These are phyloP conservation scores for Manis crassicaudata DNA, from an alignment of 2,797 vertebrate genomes.

Conservation along the genomic window DNA sequence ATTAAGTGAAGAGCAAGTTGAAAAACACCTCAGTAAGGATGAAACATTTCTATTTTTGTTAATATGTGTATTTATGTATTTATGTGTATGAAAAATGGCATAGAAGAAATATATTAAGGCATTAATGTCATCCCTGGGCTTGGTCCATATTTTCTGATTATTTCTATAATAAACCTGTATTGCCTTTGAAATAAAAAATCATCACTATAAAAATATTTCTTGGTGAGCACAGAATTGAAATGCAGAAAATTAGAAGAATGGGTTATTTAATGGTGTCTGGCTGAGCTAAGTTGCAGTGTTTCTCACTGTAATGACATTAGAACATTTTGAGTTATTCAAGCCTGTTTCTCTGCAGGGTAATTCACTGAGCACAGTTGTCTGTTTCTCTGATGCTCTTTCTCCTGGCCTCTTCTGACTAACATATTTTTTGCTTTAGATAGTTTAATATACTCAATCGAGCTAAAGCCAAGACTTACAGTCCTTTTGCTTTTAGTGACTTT, in stretches of 20 bases:
- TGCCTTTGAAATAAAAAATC: conserved; percentile 33
- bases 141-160: neutral
- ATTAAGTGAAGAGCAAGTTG: neutral
- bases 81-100: neutral
- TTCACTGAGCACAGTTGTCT: rapidly evolving
- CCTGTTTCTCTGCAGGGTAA: neutral
- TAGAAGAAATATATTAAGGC: neutral
- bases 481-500: neutral
- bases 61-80: neutral
- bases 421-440: neutral
- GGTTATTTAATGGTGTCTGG: neutral
- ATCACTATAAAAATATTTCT: neutral
- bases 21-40: neutral
- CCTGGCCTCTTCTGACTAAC: neutral
- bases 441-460: neutral
- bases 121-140: neutral
- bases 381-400: no score
- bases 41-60: neutral
- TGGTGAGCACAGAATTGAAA: neutral
- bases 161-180: neutral
- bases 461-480: neutral
- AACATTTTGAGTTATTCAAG: no score
- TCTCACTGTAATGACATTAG: neutral
- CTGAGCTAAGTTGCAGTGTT: neutral
- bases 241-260: neutral